Evolutionary conservation across 2,113 vertebrate genomes (phyloP).

Genomic region (Puntigrus tetrazona): DNA sequence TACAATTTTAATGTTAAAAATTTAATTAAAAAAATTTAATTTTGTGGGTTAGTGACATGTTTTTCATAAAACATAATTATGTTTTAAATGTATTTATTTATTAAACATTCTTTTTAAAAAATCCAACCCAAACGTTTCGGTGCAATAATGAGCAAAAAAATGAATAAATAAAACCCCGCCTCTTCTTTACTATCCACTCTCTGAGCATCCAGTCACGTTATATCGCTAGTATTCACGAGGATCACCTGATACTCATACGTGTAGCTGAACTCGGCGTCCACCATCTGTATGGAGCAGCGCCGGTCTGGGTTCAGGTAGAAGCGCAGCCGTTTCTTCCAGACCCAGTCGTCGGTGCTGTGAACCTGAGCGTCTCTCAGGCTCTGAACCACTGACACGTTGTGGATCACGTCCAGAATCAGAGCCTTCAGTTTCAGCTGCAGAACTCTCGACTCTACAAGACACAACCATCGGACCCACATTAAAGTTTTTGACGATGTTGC

Average conservation of each 20-base stretch:
- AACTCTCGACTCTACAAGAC: conserved; percentile 78
- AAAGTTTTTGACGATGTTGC: background rate
- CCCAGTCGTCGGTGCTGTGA: conserved; percentile 81
- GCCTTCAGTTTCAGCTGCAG: conserved; percentile 93
- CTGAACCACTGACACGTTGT: conserved; percentile 92
- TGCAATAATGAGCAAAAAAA: too few relatives aligned
- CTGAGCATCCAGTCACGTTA: background rate
- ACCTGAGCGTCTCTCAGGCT: conserved; percentile 82
- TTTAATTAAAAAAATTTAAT: too few relatives aligned
- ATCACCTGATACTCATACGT: conserved; percentile 97
- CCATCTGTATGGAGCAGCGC: conserved; percentile 88
- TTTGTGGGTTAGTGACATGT: too few relatives aligned
- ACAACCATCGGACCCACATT: background rate
- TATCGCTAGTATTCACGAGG: background rate
- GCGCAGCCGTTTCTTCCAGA: conserved; percentile 93
- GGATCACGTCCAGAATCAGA: conserved; percentile 93
- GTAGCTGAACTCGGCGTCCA: conserved; percentile 91
- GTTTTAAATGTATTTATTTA: too few relatives aligned
- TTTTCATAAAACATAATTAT: too few relatives aligned
- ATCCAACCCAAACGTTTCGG: too few relatives aligned
- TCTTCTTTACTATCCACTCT: background rate
- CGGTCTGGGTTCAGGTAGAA: conserved; percentile 87
- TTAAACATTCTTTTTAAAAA: too few relatives aligned
- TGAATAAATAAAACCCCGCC: too few relatives aligned
- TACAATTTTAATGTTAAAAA: too few relatives aligned